Conservation (phyloP, 2,888 invertebrate species). For the Ophion costatus region DNA sequence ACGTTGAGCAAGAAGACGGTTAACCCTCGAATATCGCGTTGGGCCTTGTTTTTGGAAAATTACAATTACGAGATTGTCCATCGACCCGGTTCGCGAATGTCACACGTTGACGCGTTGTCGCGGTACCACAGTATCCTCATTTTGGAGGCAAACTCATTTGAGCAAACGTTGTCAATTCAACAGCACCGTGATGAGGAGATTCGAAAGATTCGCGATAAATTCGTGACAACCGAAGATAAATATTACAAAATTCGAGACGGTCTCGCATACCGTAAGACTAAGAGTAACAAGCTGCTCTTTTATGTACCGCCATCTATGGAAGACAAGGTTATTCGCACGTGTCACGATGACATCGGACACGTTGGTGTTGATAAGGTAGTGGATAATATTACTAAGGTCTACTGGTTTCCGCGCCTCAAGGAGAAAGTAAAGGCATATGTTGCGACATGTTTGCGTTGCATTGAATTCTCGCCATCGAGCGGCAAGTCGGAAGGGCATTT, state of each 20-base stretch:
- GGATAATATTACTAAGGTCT: conserved; percentile 53
- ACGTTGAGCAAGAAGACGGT: conserved; percentile 64
- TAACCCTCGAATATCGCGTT: conserved; percentile 67
- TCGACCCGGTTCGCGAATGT: conserved; percentile 61
- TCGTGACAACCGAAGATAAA: conserved; percentile 62
- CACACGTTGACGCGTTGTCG: conserved; percentile 64
- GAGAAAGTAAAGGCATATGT: conserved; percentile 71
- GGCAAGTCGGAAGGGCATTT: conserved; percentile 71
- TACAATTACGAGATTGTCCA: conserved; percentile 66
- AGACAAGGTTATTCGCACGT: conserved; percentile 55
- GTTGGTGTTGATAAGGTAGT: conserved; percentile 61
- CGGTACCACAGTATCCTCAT: conserved; percentile 61
- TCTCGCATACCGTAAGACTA: conserved; percentile 66
- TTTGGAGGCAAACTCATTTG: conserved; percentile 61
- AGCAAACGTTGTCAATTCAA: conserved; percentile 60
- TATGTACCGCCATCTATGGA: conserved; percentile 63
- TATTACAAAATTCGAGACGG: conserved; percentile 67
- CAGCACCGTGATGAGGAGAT: conserved; percentile 63
- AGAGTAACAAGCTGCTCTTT: conserved; percentile 53
- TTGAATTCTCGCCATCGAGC: conserved; percentile 61
- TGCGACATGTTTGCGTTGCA: conserved; percentile 73
- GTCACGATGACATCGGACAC: conserved; percentile 63
- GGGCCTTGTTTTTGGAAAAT: conserved; percentile 64
- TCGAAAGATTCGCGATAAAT: conserved; percentile 49
- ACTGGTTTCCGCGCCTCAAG: conserved; percentile 68